Evolutionary conservation across 2,888 invertebrate genomes (phyloP), one percentile per base, ranked within the genome.

Genomic region (Hydrotaea diabolus): DNA sequence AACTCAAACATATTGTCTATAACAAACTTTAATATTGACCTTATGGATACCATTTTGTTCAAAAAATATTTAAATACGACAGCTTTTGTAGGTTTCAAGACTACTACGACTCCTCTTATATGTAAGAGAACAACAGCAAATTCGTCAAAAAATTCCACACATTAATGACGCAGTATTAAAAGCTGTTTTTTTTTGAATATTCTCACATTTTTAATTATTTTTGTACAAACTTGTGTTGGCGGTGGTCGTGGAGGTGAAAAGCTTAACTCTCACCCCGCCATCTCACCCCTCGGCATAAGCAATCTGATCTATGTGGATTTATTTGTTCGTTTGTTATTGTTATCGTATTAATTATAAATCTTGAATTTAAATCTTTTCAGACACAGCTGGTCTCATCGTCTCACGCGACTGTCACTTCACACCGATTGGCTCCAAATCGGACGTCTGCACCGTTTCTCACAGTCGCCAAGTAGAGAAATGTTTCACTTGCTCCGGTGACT

Each of bases 401-500:
- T 90, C 91, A 0, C 91, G 91, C 46, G 92, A 91, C 72, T 91
- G 91, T 59, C 91, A 91, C 86, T 91, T 92, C 73, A 91, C 91
- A 83, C 86, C 87, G 5, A 86, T 89, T 39, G 91, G 91, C 36
- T 89, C 90, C 46, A 90, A 90, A 86, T 86, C 89, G 8, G 88
- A 88, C 76, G 90, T 86, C n/a, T 91, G 91, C 87, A 87, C 87
- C 13, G 91, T 92, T 26, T 88, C 89, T 11, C 91, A 91, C 86
- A 92, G 91, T 59, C 88, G 88, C 17, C 87, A 89, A 13, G 89
- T 92, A 49, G 89, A 90, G 7, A 88, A 83, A 79, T 96, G 96
- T 87, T 94, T 94, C 89, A 95, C 95, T 78, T 96, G 96, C 89
- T 94, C 95, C 79, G 93, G 93, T 39, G 95, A 96, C 86, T 94